Percentiles rank a stretch among this genome's conserved stretches.
Evolutionary conservation across 2,888 invertebrate genomes (phyloP).

Genomic region (Arctia plantaginis): DNA sequence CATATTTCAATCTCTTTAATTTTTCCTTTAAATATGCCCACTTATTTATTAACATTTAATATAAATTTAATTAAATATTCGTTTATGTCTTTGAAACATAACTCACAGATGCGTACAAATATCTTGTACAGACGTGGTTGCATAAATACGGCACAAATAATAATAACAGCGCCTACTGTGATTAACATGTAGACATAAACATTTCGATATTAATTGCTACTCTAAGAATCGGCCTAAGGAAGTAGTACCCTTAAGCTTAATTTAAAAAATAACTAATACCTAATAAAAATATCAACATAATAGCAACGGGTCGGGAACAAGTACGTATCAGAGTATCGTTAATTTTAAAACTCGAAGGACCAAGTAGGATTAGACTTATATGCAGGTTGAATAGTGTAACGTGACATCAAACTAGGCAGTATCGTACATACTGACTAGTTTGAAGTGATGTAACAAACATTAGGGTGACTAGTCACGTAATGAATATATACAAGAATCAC

Average conservation of each 20-base stretch:
- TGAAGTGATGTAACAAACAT: neutral
- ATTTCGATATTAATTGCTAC: neutral
- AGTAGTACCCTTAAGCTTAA: neutral
- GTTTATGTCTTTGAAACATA: conserved; percentile 55
- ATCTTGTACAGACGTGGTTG: conserved; percentile 20
- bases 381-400: neutral
- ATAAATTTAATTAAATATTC: conserved; percentile 42
- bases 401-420: neutral
- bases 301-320: neutral
- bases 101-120: conserved; percentile 38
- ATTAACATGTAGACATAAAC: neutral
- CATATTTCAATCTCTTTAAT: neutral
- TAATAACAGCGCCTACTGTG: neutral
- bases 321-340: neutral
- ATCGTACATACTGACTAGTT: neutral
- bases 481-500: neutral
- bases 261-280: neutral
- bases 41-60: conserved; percentile 2
- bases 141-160: neutral
- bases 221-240: neutral
- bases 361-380: neutral
- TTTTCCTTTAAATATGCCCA: neutral
- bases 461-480: neutral
- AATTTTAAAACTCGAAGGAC: neutral
- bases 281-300: neutral